These are phyloP conservation scores for Psettodes erumei DNA, from an alignment of 2,113 vertebrate species.

Conservation along the genomic window DNA sequence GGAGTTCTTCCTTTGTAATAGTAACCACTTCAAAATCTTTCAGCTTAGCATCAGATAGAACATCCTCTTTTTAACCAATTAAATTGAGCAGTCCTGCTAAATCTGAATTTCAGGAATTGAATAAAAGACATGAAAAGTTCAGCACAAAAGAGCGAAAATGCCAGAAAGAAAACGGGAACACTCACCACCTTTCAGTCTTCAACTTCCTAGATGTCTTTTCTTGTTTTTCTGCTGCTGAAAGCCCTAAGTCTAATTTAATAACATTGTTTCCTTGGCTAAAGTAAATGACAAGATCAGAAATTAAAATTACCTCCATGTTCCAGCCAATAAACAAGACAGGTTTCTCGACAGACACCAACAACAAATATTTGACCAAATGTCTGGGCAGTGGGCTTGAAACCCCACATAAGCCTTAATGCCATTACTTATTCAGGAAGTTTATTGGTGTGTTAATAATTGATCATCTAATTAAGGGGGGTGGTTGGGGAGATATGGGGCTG, in stretches of 20 bases:
- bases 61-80: neutral
- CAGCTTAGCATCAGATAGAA: neutral
- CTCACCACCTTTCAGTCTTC: constrained; percentile 45
- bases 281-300: constrained; percentile 49
- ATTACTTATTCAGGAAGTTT: constrained; percentile 83
- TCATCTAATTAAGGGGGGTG: constrained; percentile 79
- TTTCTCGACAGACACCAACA: constrained; percentile 65
- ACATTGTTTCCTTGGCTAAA: constrained; percentile 32
- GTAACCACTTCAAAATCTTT: neutral
- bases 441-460: constrained; percentile 83
- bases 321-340: constrained; percentile 53
- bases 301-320: constrained; percentile 53
- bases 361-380: constrained; percentile 78
- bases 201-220: neutral
- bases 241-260: constrained; percentile 35
- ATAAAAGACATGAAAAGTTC: neutral
- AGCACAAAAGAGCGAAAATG: neutral
- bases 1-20: neutral
- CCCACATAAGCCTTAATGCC: constrained; percentile 73
- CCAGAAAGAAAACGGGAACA: constrained; percentile 16
- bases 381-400: constrained; percentile 72
- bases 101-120: neutral
- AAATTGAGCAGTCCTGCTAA: neutral
- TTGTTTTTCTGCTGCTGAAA: constrained; percentile 22
- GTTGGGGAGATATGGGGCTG: constrained; percentile 71